Base-by-base conservation (phyloP, 2,797 vertebrate species). In the Glyptemys insculpta region DNA sequence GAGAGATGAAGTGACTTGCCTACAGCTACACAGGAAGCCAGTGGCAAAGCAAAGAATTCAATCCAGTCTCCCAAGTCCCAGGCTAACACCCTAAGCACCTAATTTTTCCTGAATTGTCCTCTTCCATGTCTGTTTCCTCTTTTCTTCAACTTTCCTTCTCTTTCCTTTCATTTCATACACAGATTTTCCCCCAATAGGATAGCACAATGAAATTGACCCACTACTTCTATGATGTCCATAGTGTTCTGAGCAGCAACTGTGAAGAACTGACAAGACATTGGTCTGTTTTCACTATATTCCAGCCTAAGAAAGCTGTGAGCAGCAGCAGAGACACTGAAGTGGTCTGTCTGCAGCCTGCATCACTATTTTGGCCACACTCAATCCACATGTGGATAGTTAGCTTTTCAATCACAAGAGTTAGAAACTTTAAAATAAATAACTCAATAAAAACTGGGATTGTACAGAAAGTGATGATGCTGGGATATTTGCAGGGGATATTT, bases 251-350 rank as follows among this genome's bases (percentile, higher is more conserved):
- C 50, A 56, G 37, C 62, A 81, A 57, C 56, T 29, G 47, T 31
- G 7, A 29, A 82, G 76, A 76, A 34, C 65, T 1, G 1, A 90
- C 53, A 27, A 9, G 8, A 3, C 2, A 8, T 21, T 68, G 34
- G 18, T 37, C 8, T 0, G 0, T 21, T 89, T 90, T 86, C 86
- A 83, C 4, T 0, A 0, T 14, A 85, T 18, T 78, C 4, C 29
- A 10, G 2, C 23, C 72, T 79, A 57, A 1, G 25, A 90, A 93
- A 12, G n/a, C 29, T 74, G 25, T 11, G n/a, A 12, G 14, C 44
- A 76, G 11, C 1, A 56, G 10, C 5, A 83, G 85, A 83, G 37
- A n/a, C 10, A 56, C 37, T 54, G 41, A 29, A 41, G 79, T 18
- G 25, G 80, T 15, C 68, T 37, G 31, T 34, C 31, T 83, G 54